phyloP scores from a whole-genome alignment of 2,888 invertebrate genomes.

The Tholera decimalis region DNA sequence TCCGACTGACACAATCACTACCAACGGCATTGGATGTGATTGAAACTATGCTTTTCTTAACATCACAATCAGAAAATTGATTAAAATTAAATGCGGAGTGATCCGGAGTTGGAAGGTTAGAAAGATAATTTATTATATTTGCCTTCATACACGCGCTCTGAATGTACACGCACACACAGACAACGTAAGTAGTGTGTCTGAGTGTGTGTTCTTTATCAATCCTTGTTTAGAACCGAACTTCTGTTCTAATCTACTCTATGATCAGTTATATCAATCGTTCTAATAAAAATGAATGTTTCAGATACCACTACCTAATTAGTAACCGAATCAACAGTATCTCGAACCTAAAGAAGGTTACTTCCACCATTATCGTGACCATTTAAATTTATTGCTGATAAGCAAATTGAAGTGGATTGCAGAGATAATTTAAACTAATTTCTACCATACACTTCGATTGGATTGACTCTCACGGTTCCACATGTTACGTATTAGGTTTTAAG shows the following conservation, averaged over 20 bases:
- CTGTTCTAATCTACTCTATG: slow-evolving; percentile 4
- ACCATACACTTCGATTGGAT: slow-evolving; percentile 35
- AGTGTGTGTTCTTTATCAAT: not conserved
- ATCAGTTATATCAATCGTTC: slow-evolving; percentile 20
- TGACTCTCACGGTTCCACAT: slow-evolving; percentile 41
- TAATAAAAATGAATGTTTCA: slow-evolving; percentile 61
- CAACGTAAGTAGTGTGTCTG: not conserved
- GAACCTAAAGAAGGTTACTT: slow-evolving; percentile 54
- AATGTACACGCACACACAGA: no score
- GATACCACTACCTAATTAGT: slow-evolving; percentile 63
- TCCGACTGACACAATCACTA: no score
- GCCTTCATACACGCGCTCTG: no score
- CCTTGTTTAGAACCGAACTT: not conserved
- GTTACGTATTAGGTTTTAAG: slow-evolving; percentile 37
- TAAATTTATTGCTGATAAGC: slow-evolving; percentile 70
- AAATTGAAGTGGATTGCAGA: slow-evolving; percentile 61
- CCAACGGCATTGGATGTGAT: no score
- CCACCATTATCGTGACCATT: slow-evolving; percentile 63
- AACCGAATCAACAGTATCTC: slow-evolving; percentile 46
- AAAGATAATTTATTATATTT: no score
- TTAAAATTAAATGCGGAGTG: no score
- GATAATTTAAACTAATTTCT: slow-evolving; percentile 68
- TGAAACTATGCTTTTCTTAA: no score
- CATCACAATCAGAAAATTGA: no score
- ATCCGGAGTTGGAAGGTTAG: no score